Evolutionary conservation across 2,888 invertebrate species (phyloP), one percentile per base, ranked within the genome.

Genomic region (Bugula neritina): DNA sequence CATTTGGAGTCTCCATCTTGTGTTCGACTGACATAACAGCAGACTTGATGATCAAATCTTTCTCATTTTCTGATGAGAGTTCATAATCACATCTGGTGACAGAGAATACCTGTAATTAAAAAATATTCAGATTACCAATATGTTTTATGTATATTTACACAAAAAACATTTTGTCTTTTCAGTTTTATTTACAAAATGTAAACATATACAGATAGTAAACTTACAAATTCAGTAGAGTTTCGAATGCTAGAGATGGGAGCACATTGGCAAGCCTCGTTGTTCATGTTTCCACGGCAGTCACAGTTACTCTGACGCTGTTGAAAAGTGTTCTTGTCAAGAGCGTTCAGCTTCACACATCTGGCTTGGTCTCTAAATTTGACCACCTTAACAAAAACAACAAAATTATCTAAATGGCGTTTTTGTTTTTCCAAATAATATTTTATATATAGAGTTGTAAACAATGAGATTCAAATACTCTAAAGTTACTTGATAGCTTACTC

Each of bases 301-400:
- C 63, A 63, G 63, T 63, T 63, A 34, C 29, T 63, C 63, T 63
- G 63, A 10, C 31, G 63, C 31, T 63, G 63, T 63, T 21, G 63
- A n/a, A 31, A 63, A 13, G 63, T n/a, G n/a, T 63, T 63, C 31
- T 63, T 63, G 2, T 63, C 63, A 5, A 2, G 27, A 31, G 31
- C 63, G 34, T 63, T 63, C 29, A 25, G 17, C 63, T 63, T 63
- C 25, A 63, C 10, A 27, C 63, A 63, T 10, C 63, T 63, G 10
- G 63, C 27, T 2, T 63, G 29, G 31, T 63, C 63, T 3, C 63
- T 25, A 31, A 27, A 27, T 63, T 63, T 63, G 31, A 31, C 31
- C 27, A 63, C 63, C 63, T 63, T 25, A 3, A 63, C 10, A 43
- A 10, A 52, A 57, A 21, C 25, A 10, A 57, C 57, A 57, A 57